A percentile compares a stretch with the other conserved stretches of the same genome.
These are phyloP conservation scores for Cheirogaleus medius DNA, from an alignment of 2,113 vertebrate genomes.

Conservation along the genomic window DNA sequence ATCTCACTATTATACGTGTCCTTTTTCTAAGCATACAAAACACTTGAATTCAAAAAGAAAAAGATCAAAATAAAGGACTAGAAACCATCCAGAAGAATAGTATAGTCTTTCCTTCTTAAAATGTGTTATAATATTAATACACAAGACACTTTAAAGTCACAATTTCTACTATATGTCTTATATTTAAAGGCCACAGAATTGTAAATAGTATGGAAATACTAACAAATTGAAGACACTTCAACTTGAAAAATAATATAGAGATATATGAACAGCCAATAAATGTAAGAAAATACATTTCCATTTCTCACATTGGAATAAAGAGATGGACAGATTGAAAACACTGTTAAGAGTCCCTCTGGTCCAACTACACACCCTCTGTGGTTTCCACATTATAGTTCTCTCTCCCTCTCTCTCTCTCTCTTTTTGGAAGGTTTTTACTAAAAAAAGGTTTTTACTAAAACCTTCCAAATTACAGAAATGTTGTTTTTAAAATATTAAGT, in stretches of 20 bases:
- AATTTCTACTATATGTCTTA: not conserved
- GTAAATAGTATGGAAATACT: slow-evolving; percentile 1
- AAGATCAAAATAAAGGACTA: slow-evolving; percentile 58
- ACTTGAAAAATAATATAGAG: slow-evolving; percentile 33
- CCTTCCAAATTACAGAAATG: slow-evolving; percentile 24
- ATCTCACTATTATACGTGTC: slow-evolving; percentile 6
- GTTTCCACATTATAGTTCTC: not conserved
- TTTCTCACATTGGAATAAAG: not conserved
- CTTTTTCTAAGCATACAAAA: slow-evolving; percentile 63
- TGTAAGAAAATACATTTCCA: not conserved
- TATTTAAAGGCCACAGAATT: slow-evolving; percentile 22
- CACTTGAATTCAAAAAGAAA: slow-evolving; percentile 48
- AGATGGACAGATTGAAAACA: not conserved
- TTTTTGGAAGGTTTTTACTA: not conserved
- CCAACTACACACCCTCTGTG: not conserved
- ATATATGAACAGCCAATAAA: not conserved
- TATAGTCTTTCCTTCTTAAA: slow-evolving; percentile 45
- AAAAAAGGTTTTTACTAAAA: slow-evolving; percentile 36
- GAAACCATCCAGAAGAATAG: slow-evolving; percentile 46
- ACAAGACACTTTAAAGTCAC: not conserved
- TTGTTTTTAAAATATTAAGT: slow-evolving; percentile 15
- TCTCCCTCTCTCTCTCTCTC: not conserved
- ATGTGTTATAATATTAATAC: not conserved
- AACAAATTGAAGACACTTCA: slow-evolving; percentile 12
- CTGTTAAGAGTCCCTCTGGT: not conserved